phyloP scores from a whole-genome alignment of 2,797 vertebrate genomes.

The Pseudomugil tenellus region DNA sequence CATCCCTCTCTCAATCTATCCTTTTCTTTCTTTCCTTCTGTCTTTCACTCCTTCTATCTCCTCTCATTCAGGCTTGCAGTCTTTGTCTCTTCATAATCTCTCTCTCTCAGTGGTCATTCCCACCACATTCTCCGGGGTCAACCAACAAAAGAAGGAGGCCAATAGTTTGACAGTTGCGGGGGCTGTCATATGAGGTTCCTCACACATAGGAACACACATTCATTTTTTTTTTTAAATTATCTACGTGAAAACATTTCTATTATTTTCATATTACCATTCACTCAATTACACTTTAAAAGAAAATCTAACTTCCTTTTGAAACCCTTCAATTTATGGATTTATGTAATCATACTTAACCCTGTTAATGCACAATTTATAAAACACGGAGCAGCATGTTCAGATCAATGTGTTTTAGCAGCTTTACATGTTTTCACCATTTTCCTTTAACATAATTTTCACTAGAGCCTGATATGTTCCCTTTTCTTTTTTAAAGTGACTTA shows the following conservation, averaged over 20 bases:
- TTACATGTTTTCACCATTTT: background rate
- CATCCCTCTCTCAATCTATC: slow-evolving; percentile 42
- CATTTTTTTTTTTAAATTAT: slow-evolving; percentile 15
- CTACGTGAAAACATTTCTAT: background rate
- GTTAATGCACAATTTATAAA: background rate
- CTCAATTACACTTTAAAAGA: background rate
- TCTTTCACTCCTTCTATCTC: slow-evolving; percentile 61
- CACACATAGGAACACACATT: slow-evolving; percentile 28
- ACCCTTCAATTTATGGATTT: background rate
- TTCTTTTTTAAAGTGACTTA: background rate
- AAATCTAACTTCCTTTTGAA: background rate
- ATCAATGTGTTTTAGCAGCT: background rate
- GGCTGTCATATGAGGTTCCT: slow-evolving; percentile 69
- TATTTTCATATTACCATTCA: background rate
- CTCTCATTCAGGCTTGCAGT: slow-evolving; percentile 51
- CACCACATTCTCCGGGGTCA: slow-evolving; percentile 78
- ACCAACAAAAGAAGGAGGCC: slow-evolving; percentile 72
- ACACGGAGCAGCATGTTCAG: background rate
- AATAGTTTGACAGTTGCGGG: slow-evolving; percentile 67
- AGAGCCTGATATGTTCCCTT: too few relatives aligned
- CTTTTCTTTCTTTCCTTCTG: slow-evolving; percentile 50
- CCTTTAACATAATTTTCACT: too few relatives aligned
- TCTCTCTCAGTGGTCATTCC: slow-evolving; percentile 73
- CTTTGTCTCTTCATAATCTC: slow-evolving; percentile 72
- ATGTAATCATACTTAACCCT: background rate